These are phyloP conservation scores for Gallinago stenura DNA, from an alignment of 2,797 vertebrate species.

Conservation along the genomic window DNA sequence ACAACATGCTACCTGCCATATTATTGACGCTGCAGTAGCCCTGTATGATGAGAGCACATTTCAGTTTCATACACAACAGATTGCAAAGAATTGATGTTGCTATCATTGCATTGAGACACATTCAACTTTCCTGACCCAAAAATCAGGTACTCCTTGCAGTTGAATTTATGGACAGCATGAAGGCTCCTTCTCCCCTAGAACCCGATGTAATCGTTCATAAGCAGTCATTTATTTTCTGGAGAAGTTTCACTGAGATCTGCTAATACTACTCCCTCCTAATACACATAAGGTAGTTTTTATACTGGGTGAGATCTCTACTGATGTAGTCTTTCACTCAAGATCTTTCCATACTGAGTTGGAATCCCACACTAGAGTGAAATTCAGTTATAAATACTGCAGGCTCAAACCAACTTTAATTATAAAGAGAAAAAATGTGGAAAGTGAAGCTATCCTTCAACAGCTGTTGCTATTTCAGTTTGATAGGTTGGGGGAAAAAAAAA, in stretches of 20 bases:
- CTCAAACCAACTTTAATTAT: neutral
- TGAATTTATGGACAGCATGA: neutral
- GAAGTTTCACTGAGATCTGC: neutral
- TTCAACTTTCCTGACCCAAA: neutral
- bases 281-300: neutral
- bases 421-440: neutral
- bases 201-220: neutral
- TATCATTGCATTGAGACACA: neutral
- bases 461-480: neutral
- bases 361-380: neutral
- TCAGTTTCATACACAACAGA: neutral
- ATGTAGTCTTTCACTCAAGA: neutral
- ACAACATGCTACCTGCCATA: neutral
- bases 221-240: neutral
- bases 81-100: neutral
- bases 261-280: neutral
- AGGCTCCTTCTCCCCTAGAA: neutral
- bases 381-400: neutral
- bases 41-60: neutral
- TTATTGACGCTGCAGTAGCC: neutral
- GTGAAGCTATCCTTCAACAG: neutral
- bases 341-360: neutral
- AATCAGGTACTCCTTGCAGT: neutral
- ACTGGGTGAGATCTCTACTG: neutral
- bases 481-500: accelerated